Evolutionary conservation across 2,888 invertebrate species (phyloP), one percentile per base, ranked within the genome.

Genomic region (Leptopterna dolabrata): DNA sequence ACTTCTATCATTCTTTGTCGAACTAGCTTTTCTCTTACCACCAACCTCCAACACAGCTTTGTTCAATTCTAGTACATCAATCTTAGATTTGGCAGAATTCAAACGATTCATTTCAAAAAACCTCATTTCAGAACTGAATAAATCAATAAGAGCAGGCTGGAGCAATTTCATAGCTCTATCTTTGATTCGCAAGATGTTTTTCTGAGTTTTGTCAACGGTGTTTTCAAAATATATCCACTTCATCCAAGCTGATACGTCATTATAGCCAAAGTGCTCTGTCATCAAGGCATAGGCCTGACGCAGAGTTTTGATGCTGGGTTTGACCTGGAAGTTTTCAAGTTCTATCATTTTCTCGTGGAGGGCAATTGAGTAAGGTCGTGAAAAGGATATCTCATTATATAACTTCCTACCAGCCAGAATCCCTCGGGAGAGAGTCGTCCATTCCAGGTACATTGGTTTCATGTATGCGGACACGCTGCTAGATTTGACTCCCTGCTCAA

Each of bases 321-420:
- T 86, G n/a, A 80, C 76, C n/a, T 86, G 86, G 41, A n/a, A 86
- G 70, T 86, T 80, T 71, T 86, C 86, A 7, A 86, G 78, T 43
- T 86, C 76, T 6, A 86, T 70, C 86, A 86, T 86, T 47, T 86
- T 86, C 9, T 86, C 29, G 86, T 86, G 86, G 9, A 86, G 45
- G 24, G 55, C 78, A 19, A 29, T 11, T 11, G 86, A 78, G 19
- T 36, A 78, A 27, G 86, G 86, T 14, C 41, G 78, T 2, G 36
- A 24, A 11, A n/a, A 24, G 36, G 51, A 27, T 16, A 86, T 76
- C 16, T 51, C 29, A 7, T 30, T 13, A 78, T 86, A 86, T 2
- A 80, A 16, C 43, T 86, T 43, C 19, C 86, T 19, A 3, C 55
- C 76, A 1, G 13, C 29, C 6, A 41, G 24, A 19, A 86, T 76